Percentiles rank a stretch among this genome's conserved stretches.
Evolutionary conservation across 2,797 vertebrate species (phyloP).

Genomic region (Scyliorhinus canicula): DNA sequence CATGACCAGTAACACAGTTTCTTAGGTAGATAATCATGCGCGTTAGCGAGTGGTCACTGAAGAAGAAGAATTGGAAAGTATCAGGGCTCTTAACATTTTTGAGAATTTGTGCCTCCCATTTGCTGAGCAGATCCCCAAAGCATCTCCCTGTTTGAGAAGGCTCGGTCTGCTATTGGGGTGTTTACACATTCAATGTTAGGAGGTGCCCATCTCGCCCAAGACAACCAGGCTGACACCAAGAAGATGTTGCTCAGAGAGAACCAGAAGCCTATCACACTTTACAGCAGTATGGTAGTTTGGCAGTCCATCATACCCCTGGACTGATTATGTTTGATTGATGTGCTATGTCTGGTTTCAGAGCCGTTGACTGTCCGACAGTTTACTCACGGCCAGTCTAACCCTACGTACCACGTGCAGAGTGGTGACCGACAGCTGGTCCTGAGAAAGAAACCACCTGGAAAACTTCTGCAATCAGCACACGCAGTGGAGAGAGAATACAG

Average conservation of each 20-base stretch:
- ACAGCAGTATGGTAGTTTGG: background rate
- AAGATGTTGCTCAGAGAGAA: background rate
- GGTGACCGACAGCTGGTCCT: constrained; percentile 57
- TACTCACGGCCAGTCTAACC: constrained; percentile 51
- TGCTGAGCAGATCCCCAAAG: background rate
- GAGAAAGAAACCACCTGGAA: constrained; percentile 59
- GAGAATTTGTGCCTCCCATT: background rate
- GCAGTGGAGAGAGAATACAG: constrained; percentile 62
- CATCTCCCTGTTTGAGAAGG: background rate
- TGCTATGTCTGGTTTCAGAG: constrained; percentile 47
- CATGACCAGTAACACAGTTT: too few relatives aligned
- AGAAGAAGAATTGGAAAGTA: background rate
- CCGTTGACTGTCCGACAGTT: constrained; percentile 56
- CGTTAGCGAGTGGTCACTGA: too few relatives aligned
- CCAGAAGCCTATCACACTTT: too few relatives aligned
- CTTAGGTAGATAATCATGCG: too few relatives aligned
- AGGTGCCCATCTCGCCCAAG: background rate
- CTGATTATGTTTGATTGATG: background rate
- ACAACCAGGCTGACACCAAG: background rate
- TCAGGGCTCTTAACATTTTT: background rate
- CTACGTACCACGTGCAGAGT: constrained; percentile 55
- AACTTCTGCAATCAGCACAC: constrained; percentile 48
- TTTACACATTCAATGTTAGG: background rate
- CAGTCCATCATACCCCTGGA: background rate
- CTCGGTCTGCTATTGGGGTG: background rate